phyloP scores from a whole-genome alignment of 2,797 vertebrate species.

The Chaenodraco wilsoni region DNA sequence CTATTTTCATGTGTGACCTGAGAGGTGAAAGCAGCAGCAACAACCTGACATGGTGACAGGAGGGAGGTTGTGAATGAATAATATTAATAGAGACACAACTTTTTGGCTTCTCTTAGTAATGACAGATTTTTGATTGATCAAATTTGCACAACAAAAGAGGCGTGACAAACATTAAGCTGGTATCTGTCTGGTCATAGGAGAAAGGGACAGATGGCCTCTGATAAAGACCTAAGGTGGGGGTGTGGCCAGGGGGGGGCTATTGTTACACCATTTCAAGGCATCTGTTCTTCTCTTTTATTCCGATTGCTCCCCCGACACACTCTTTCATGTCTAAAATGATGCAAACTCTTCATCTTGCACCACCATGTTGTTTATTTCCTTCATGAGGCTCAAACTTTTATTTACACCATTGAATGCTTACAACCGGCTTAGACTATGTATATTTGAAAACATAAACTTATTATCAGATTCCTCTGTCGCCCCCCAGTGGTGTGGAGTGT shows the following conservation, averaged over 20 bases:
- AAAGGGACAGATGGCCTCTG: constrained; percentile 68
- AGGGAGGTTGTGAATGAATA: neutral
- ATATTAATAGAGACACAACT: neutral
- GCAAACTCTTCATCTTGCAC: constrained; percentile 16
- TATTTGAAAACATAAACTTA: neutral
- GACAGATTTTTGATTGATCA: constrained; percentile 6
- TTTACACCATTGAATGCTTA: too few species aligned
- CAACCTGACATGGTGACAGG: neutral
- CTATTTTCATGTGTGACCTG: neutral
- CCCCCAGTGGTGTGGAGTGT: constrained; percentile 61
- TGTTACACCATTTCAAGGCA: constrained; percentile 65
- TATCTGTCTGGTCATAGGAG: neutral
- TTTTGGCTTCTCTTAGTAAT: constrained; percentile 1
- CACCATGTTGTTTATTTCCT: neutral
- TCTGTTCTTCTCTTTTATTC: constrained; percentile 70
- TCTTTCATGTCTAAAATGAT: constrained; percentile 9
- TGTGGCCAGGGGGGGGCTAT: constrained; percentile 23
- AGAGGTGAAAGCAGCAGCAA: neutral
- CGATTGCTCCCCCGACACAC: constrained; percentile 22
- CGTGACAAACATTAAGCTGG: constrained; percentile 7
- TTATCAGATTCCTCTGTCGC: constrained; percentile 47
- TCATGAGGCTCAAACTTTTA: too few species aligned
- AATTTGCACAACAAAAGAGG: constrained; percentile 6
- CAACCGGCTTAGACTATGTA: too few species aligned
- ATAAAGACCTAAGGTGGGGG: constrained; percentile 24